These are phyloP conservation scores for Orthonevra nobilis DNA, from an alignment of 2,888 invertebrate genomes.

Conservation along the genomic window DNA sequence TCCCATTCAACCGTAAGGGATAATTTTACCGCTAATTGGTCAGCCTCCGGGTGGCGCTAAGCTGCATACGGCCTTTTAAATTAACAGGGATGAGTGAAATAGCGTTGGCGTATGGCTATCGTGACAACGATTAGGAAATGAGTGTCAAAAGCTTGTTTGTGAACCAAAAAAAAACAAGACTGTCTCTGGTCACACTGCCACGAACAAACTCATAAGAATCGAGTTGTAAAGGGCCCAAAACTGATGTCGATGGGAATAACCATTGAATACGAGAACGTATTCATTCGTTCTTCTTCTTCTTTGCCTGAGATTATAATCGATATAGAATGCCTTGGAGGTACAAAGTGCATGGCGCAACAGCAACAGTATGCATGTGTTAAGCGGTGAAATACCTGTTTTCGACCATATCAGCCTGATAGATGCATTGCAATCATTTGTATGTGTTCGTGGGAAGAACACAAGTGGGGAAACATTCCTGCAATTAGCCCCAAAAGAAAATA, in stretches of 20 bases:
- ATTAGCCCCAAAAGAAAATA: constrained; percentile 34
- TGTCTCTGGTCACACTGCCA: background rate
- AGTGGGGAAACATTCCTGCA: constrained; percentile 50
- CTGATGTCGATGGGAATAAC: constrained; percentile 45
- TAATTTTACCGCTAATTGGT: constrained; percentile 55
- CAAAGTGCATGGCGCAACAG: too few species aligned
- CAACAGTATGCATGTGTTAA: constrained; percentile 36
- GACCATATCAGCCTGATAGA: constrained; percentile 12
- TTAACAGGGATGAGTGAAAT: constrained; percentile 10
- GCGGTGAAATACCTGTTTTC: constrained; percentile 55
- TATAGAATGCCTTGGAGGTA: too few species aligned
- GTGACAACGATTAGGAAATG: constrained; percentile 13
- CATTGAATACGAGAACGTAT: constrained; percentile 50
- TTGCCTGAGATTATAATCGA: too few species aligned
- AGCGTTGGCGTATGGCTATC: constrained; percentile 2
- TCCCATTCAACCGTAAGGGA: constrained; percentile 39
- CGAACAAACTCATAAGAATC: constrained; percentile 1
- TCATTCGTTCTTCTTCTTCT: constrained; percentile 16
- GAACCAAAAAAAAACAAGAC: background rate
- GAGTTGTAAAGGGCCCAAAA: constrained; percentile 1
- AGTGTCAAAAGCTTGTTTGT: constrained; percentile 16
- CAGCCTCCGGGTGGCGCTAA: constrained; percentile 44
- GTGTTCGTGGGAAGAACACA: constrained; percentile 47
- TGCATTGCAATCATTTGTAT: constrained; percentile 9
- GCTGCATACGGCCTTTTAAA: background rate